phyloP scores from a whole-genome alignment of 1,140 invertebrate genomes.

The Zaprionus davidi region DNA sequence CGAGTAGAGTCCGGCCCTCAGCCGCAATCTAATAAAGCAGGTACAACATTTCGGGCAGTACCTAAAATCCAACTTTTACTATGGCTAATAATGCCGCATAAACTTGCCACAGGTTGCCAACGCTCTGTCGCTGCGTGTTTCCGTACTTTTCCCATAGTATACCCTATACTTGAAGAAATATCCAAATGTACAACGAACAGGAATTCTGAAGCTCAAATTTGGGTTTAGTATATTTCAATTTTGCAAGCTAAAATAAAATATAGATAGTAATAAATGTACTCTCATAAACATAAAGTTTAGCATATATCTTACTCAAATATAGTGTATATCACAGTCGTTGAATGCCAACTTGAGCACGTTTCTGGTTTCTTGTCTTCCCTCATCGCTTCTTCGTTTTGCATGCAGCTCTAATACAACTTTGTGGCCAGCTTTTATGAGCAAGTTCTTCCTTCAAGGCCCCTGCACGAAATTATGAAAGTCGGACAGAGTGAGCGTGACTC shows the following conservation, averaged over 20 bases:
- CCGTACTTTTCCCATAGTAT: not conserved
- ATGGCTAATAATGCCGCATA: conserved; percentile 75
- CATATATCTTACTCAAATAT: not conserved
- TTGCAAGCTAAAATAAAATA: not conserved
- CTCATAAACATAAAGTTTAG: not conserved
- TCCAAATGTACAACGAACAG: not conserved
- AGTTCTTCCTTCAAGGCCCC: conserved; percentile 48
- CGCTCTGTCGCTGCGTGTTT: conserved; percentile 4
- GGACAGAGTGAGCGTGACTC: conserved; percentile 65
- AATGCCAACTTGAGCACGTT: not conserved
- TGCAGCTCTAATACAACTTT: conserved; percentile 51
- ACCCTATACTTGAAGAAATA: not conserved
- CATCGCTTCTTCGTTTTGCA: conserved; percentile 29
- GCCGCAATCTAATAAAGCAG: conserved; percentile 75
- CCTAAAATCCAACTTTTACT: conserved; percentile 77
- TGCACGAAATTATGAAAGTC: conserved; percentile 75
- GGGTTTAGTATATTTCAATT: too few species aligned
- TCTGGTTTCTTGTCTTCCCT: not conserved
- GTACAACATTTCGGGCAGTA: conserved; percentile 54
- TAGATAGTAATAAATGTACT: not conserved
- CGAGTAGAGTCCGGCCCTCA: conserved; percentile 25
- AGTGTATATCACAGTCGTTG: not conserved
- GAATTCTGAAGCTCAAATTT: not conserved
- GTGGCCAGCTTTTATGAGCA: conserved; percentile 58
- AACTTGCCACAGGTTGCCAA: conserved; percentile 73